Conservation (phyloP, 2,797 vertebrate genomes). For the Harpagifer antarcticus region DNA sequence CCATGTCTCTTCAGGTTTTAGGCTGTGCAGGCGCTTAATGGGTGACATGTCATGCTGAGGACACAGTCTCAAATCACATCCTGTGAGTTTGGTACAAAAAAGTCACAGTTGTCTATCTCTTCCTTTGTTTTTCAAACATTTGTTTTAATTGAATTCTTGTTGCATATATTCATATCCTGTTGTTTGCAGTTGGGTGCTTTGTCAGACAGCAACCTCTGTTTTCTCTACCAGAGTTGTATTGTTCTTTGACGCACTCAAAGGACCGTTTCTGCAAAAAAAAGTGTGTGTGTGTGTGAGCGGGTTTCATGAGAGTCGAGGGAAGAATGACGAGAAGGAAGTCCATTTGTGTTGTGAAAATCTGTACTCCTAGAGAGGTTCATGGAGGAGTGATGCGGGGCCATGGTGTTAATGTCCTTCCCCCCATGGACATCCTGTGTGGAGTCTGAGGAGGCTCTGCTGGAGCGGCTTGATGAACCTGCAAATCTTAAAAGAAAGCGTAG, state of each 20-base stretch:
- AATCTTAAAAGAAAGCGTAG: slow-evolving; percentile 27
- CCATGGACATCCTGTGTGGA: slow-evolving; percentile 71
- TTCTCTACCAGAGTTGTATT: slow-evolving; percentile 80
- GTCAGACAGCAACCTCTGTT: slow-evolving; percentile 76
- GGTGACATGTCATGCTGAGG: slow-evolving; percentile 61
- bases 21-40: slow-evolving; percentile 42
- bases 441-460: slow-evolving; percentile 60
- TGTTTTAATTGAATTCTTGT: slow-evolving; percentile 85
- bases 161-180: slow-evolving; percentile 89
- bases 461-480: slow-evolving; percentile 62
- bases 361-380: slow-evolving; percentile 71
- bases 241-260: slow-evolving; percentile 83
- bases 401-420: slow-evolving; percentile 71
- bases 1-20: slow-evolving; percentile 11
- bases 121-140: slow-evolving; percentile 83
- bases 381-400: slow-evolving; percentile 64
- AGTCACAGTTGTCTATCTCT: slow-evolving; percentile 73
- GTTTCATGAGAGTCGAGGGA: slow-evolving; percentile 71
- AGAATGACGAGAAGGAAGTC: slow-evolving; percentile 83
- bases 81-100: slow-evolving; percentile 68
- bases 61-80: slow-evolving; percentile 76
- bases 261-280: slow-evolving; percentile 68
- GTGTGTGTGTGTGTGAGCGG: slow-evolving; percentile 34
- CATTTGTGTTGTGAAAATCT: slow-evolving; percentile 80
- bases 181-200: slow-evolving; percentile 80